Evolutionary conservation across 2,113 vertebrate genomes (phyloP).

Genomic region (Desmodus rotundus): DNA sequence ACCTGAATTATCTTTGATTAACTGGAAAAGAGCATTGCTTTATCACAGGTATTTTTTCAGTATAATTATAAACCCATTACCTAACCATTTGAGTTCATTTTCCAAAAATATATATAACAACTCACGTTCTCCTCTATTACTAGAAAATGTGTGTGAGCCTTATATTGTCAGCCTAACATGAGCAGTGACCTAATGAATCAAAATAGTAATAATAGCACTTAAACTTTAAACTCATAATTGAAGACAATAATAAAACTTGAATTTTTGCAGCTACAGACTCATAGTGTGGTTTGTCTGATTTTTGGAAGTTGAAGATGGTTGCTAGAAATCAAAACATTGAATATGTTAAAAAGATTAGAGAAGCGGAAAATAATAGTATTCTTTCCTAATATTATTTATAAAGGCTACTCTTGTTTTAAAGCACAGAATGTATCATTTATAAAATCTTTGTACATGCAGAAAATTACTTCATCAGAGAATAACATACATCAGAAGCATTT

Average conservation of each 20-base stretch:
- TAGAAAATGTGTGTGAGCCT: not conserved
- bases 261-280: not conserved
- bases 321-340: not conserved
- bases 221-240: not conserved
- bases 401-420: slow-evolving; percentile 22
- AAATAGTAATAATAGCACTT: not conserved
- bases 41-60: not conserved
- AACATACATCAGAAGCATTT: not conserved
- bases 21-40: not conserved
- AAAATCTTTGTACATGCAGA: not conserved
- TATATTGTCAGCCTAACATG: not conserved
- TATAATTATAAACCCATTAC: not conserved
- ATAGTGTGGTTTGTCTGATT: not conserved
- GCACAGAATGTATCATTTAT: not conserved
- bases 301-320: not conserved
- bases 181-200: not conserved
- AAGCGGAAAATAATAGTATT: not conserved
- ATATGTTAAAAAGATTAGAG: not conserved
- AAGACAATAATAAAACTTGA: not conserved
- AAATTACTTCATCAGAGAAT: slow-evolving; percentile 20
- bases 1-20: not conserved
- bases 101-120: not conserved
- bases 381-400: slow-evolving; percentile 17
- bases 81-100: slow-evolving; percentile 29
- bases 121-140: not conserved